phyloP scores from a whole-genome alignment of 2,113 vertebrate genomes.

The Oceanodroma tethys region DNA sequence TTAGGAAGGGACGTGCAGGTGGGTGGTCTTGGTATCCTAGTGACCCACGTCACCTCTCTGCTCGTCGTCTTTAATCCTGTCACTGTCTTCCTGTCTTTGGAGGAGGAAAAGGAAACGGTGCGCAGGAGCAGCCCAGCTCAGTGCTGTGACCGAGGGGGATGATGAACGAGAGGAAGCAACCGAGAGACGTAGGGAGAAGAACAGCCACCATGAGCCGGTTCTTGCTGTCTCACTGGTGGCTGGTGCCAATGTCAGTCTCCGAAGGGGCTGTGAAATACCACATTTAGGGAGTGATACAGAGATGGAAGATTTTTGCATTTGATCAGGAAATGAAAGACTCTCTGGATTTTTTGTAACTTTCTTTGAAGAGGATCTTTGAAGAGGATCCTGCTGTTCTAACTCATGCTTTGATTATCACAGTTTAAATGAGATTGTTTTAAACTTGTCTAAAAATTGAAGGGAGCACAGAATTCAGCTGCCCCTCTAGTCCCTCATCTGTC shows the following conservation, averaged over 20 bases:
- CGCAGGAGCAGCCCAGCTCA: not conserved
- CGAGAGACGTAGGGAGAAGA: rapidly evolving
- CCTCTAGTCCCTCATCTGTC: not conserved
- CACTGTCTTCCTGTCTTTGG: not conserved
- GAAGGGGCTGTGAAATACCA: not conserved
- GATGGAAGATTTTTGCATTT: not conserved
- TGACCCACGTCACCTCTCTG: not conserved
- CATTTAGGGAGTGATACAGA: not conserved
- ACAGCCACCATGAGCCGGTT: not conserved
- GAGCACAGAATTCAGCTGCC: not conserved
- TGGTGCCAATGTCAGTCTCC: not conserved
- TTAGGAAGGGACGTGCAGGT: not conserved
- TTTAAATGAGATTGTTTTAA: not conserved
- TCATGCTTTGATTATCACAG: not conserved
- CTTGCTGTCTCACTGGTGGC: not conserved
- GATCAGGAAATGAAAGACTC: not conserved
- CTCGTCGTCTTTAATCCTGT: not conserved
- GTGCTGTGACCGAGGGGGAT: not conserved
- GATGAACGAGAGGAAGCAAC: not conserved
- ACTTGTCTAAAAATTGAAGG: not conserved
- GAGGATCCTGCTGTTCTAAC: not conserved
- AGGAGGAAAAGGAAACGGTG: not conserved
- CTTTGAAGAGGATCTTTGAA: not conserved
- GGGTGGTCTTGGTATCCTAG: not conserved
- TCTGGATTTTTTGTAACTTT: not conserved